Evolutionary conservation across 2,113 vertebrate species (phyloP), one percentile per base, ranked within the genome.

Genomic region (Pteropus alecto): DNA sequence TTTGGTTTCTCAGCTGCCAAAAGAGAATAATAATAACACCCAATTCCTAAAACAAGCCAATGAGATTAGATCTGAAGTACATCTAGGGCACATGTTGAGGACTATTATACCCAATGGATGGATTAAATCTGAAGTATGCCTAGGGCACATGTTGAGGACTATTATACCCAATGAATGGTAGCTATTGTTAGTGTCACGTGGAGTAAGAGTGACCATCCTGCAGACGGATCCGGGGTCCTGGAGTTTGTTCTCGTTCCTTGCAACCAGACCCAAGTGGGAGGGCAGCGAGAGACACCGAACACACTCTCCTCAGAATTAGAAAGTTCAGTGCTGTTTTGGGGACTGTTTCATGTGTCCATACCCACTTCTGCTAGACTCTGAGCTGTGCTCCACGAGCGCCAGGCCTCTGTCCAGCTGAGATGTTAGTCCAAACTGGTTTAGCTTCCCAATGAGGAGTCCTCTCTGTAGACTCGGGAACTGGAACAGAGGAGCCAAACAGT

Each of bases 151-250:
- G 28, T 7, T 3, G 24, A 77, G 9, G 14, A 30, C 13, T 0
- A 8, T n/a, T 22, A 1, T 0, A 33, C 6, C 33, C 51, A n/a
- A 11, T n/a, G 48, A 21, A 24, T 3, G 14, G 43, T 0, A 7
- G 7, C 38, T 15, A 6, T 7, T 2, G 30, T n/a, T 21, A 0
- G 7, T 1, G 0, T 38, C n/a, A 5, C 35, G 43, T 71, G 30
- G 30, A n/a, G 16, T 28, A 26, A 46, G 24, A 78, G 12, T 14
- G 16, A 14, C 10, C 3, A 0, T 35, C 18, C 54, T 6, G 1
- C 7, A 19, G 46, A 24, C 43, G 26, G 35, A 63, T 21, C 16
- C 12, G 13, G 46, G 14, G 21, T 7, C 22, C 54, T 58, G 73
- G 35, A 2, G 2, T 2, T 35, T 19, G 19, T 28, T n/a, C 18